Evolutionary conservation across 2,888 invertebrate genomes (phyloP).

Genomic region (Mesorhabditis belari): DNA sequence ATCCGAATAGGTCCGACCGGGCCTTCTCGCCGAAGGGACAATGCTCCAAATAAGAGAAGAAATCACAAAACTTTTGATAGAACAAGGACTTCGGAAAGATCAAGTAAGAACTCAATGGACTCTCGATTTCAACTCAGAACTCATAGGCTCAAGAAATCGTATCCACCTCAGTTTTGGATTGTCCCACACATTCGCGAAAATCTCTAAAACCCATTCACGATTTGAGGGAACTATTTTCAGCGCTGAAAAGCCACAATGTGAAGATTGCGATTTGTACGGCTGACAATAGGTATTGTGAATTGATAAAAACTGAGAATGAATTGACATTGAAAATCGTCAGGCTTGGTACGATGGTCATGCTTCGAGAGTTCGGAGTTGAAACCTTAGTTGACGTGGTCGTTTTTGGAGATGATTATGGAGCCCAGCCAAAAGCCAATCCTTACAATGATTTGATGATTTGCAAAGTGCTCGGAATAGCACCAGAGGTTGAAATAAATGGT

Average conservation of each 20-base stretch:
- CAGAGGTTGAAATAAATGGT: too few relatives aligned
- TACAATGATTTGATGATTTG: constrained; percentile 54
- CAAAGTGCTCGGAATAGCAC: constrained; percentile 32
- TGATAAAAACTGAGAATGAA: too few relatives aligned
- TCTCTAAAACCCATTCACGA: constrained; percentile 54
- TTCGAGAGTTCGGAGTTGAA: constrained; percentile 36
- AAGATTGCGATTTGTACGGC: constrained; percentile 58
- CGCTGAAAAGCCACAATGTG: constrained; percentile 53
- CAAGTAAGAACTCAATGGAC: too few relatives aligned
- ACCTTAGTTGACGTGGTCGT: constrained; percentile 55
- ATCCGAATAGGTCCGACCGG: constrained; percentile 54
- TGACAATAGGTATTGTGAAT: constrained; percentile 55
- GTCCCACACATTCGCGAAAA: constrained; percentile 40
- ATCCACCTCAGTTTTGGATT: constrained; percentile 48
- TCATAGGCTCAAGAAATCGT: constrained; percentile 42
- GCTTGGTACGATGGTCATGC: constrained; percentile 36
- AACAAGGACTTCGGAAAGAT: constrained; percentile 49
- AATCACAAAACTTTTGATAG: constrained; percentile 51
- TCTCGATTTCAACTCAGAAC: too few relatives aligned
- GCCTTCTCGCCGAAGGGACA: constrained; percentile 55
- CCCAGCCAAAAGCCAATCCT: constrained; percentile 56
- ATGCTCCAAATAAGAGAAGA: constrained; percentile 52
- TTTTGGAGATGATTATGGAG: constrained; percentile 56
- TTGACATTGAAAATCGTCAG: too few relatives aligned
- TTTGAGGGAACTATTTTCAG: constrained; percentile 53